A percentile compares a stretch with the other conserved stretches of the same genome.
Evolutionary conservation across 2,797 vertebrate species (phyloP).

Genomic region (Streptopelia turtur): DNA sequence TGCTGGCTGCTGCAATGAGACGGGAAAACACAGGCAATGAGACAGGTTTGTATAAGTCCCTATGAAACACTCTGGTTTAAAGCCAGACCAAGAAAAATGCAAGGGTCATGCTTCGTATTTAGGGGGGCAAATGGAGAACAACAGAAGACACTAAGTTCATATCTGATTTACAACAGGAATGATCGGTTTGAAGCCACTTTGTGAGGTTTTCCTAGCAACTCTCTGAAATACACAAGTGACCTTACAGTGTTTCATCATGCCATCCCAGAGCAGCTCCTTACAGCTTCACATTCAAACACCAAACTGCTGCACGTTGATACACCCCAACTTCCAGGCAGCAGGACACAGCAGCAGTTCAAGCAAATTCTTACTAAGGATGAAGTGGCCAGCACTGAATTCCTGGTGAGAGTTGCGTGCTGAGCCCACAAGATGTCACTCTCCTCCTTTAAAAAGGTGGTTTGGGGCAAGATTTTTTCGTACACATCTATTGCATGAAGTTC

Average conservation of each 20-base stretch:
- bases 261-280: background rate
- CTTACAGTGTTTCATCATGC: fast-evolving
- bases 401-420: background rate
- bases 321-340: fast-evolving
- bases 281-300: background rate
- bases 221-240: no score
- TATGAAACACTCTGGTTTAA: background rate
- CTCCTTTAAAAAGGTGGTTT: background rate
- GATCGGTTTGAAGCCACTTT: background rate
- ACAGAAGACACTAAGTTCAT: fast-evolving
- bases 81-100: background rate
- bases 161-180: background rate
- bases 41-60: fast-evolving
- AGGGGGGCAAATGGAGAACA: background rate
- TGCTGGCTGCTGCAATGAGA: constrained; percentile 84
- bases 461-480: no score
- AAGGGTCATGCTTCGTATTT: fast-evolving
- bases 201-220: background rate
- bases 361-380: fast-evolving
- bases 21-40: background rate
- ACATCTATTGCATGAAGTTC: fast-evolving
- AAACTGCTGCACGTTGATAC: fast-evolving
- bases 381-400: fast-evolving
- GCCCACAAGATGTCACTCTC: constrained; percentile 75
- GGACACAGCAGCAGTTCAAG: fast-evolving